Percentiles rank a stretch among this genome's conserved stretches.
Conservation (phyloP, 2,888 invertebrate species). For the Nycteola revayana region DNA sequence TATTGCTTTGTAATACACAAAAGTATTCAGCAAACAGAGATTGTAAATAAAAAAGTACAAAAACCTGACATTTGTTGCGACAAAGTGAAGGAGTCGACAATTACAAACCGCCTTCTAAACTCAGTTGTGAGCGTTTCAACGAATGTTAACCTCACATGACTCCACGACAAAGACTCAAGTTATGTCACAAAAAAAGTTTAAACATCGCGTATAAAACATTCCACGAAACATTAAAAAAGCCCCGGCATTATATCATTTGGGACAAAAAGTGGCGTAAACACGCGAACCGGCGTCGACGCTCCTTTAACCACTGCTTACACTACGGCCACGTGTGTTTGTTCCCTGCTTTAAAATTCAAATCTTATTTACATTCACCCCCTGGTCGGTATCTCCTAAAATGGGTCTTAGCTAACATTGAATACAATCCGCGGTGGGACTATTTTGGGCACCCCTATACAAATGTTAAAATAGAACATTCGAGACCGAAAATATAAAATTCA, state of each 20-base stretch:
- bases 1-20: no score
- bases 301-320: slow-evolving; percentile 18
- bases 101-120: slow-evolving; percentile 22
- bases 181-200: slow-evolving; percentile 29
- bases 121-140: slow-evolving; percentile 24
- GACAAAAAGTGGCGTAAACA: slow-evolving; percentile 28
- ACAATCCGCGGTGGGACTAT: slow-evolving; percentile 59
- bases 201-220: slow-evolving; percentile 26
- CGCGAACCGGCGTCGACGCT: slow-evolving; percentile 22
- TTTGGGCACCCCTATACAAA: slow-evolving; percentile 61
- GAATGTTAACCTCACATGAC: slow-evolving; percentile 33
- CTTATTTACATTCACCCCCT: slow-evolving; percentile 72
- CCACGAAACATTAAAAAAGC: slow-evolving; percentile 24
- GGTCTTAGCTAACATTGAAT: slow-evolving; percentile 57
- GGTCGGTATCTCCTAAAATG: slow-evolving; percentile 55
- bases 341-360: slow-evolving; percentile 69
- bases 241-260: slow-evolving; percentile 27
- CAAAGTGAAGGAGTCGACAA: slow-evolving; percentile 22
- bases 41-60: slow-evolving; percentile 8
- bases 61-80: slow-evolving; percentile 9
- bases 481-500: slow-evolving; percentile 65
- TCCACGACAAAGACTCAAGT: slow-evolving; percentile 30
- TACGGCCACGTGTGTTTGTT: slow-evolving; percentile 32
- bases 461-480: slow-evolving; percentile 67
- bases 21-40: slow-evolving; percentile 2